Conservation (phyloP, 1,140 invertebrate genomes). For the Drosophila sulfurigaster region DNA sequence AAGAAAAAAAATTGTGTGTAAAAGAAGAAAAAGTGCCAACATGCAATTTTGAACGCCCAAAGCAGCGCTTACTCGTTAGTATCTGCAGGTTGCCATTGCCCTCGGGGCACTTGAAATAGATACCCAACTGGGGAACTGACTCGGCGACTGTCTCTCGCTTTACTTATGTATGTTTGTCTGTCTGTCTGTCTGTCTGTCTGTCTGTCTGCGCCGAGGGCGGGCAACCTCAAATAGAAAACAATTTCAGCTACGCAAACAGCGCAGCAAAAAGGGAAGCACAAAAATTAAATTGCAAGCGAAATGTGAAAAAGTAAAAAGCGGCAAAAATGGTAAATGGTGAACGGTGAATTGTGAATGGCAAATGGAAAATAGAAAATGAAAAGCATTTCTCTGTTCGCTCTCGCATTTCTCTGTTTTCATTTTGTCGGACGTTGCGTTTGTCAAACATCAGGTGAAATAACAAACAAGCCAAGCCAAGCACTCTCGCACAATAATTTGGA, state of each 20-base stretch:
- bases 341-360: too few species aligned
- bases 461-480: not conserved
- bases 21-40: constrained; percentile 57
- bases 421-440: constrained; percentile 19
- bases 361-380: not conserved
- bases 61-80: constrained; percentile 69
- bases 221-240: constrained; percentile 78
- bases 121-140: constrained; percentile 52
- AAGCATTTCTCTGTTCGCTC: constrained; percentile 5
- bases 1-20: not conserved
- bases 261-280: constrained; percentile 58
- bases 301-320: constrained; percentile 42
- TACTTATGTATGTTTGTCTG: not conserved
- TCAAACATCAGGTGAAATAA: constrained; percentile 23
- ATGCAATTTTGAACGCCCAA: constrained; percentile 63
- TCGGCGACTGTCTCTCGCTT: constrained; percentile 35
- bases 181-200: not conserved
- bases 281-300: constrained; percentile 72
- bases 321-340: not conserved
- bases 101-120: constrained; percentile 61
- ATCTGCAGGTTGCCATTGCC: constrained; percentile 52
- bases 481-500: constrained; percentile 10
- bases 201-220: constrained; percentile 38
- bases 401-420: not conserved
- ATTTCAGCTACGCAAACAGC: constrained; percentile 77